Percentiles rank a stretch among this genome's conserved stretches.
Conservation (phyloP, 1,140 invertebrate species). For the Zaprionus ghesquierei region DNA sequence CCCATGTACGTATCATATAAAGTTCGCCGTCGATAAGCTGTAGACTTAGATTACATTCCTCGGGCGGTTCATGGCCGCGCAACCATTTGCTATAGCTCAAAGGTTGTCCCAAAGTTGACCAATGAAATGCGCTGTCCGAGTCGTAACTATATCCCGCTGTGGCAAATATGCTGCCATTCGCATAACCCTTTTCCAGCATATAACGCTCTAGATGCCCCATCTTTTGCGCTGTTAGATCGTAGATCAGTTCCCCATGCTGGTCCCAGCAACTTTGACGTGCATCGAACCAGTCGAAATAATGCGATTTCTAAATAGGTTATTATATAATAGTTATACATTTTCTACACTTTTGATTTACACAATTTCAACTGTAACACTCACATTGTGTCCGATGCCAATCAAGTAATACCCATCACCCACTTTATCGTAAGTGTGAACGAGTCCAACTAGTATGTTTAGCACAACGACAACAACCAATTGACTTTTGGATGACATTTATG, state of each 20-base stretch:
- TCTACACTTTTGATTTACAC: no score
- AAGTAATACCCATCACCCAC: neutral
- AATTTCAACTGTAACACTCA: neutral
- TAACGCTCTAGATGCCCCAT: slow-evolving; percentile 21
- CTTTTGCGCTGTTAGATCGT: slow-evolving; percentile 10
- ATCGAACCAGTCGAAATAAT: slow-evolving; percentile 38
- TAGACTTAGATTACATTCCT: slow-evolving; percentile 26
- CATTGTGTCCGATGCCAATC: neutral
- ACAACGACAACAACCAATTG: neutral
- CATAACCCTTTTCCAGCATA: slow-evolving; percentile 12
- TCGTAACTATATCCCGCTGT: slow-evolving; percentile 48
- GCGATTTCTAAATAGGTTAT: neutral
- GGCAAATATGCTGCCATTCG: slow-evolving; percentile 46
- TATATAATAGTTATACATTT: no score
- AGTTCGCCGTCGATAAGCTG: slow-evolving; percentile 18
- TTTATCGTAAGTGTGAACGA: neutral
- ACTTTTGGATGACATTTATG: no score
- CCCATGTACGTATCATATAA: slow-evolving; percentile 37
- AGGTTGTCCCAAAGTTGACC: slow-evolving; percentile 1
- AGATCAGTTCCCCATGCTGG: slow-evolving; percentile 16
- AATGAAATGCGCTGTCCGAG: slow-evolving; percentile 6
- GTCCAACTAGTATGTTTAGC: neutral
- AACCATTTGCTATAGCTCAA: slow-evolving; percentile 39
- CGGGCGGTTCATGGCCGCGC: neutral
- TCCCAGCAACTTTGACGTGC: slow-evolving; percentile 30